Evolutionary conservation across 2,113 vertebrate genomes (phyloP), one percentile per base, ranked within the genome.

Genomic region (Physeter macrocephalus): DNA sequence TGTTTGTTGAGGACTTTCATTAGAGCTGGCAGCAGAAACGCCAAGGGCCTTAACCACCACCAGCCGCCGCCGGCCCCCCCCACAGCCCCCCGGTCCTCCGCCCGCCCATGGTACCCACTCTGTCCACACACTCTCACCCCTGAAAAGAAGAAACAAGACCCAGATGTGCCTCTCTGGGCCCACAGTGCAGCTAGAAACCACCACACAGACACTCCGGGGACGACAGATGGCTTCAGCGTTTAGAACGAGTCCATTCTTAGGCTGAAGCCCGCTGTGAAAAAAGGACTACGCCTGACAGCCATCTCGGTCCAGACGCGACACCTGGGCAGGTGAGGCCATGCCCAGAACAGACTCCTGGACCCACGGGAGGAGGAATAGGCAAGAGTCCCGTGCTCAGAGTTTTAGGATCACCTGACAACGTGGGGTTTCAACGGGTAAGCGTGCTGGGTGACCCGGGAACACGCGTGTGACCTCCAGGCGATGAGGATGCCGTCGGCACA

Each of bases 321-420:
- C 5, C 29, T 20, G 80, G 39, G 34, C 6, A 29, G 72, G 8
- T 3, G 34, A 41, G 59, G 23, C 14, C 43, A 12, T 1, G 13
- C 13, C 71, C 10, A 17, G 20, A 18, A 20, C 59, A 78, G 29
- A 18, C 25, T 5, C 54, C 4, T 0, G 1, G 36, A 11, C 23
- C 21, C 89, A 29, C 0, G 0, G 41, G 59, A 46, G 34, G n/a
- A 29, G 34, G 2, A 5, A 9, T 0, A 0, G 25, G 46, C 31
- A 15, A 3, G 39, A 54, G 39, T 66, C 49, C 52, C 1, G 2
- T 0, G 23, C 13, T 8, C 27, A 5, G n/a, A 8, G 46, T 21
- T 21, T 20, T 1, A 2, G n/a, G 31, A 29, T 62, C 43, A 21
- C 66, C 29, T 3, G 0, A 29, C 0, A 3, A 49, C 10, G 2